Conservation (phyloP, 2,888 invertebrate species). For the Epicampocera succincta region DNA sequence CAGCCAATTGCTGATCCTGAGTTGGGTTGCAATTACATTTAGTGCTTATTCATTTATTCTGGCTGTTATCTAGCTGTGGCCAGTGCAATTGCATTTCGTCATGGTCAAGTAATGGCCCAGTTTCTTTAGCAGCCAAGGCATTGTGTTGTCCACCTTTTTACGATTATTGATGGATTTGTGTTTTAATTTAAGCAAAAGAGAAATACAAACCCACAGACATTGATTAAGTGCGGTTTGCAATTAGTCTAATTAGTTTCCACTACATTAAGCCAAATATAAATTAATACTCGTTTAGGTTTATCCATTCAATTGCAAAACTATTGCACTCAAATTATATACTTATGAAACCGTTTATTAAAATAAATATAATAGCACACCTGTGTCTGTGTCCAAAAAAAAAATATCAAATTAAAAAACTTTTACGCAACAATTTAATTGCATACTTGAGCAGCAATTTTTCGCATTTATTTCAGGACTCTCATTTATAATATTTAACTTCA, state of each 20-base stretch:
- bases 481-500: background rate
- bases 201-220: conserved; percentile 64
- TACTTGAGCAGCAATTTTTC: no score
- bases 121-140: background rate
- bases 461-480: no score
- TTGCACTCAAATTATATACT: background rate
- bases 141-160: background rate
- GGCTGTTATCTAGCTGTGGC: conserved; percentile 16
- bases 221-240: conserved; percentile 60
- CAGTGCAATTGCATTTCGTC: conserved; percentile 11
- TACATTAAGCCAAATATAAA: background rate
- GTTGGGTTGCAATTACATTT: conserved; percentile 48
- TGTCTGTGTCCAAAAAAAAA: no score
- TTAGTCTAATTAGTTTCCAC: conserved; percentile 43
- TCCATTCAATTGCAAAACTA: no score
- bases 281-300: conserved; percentile 26
- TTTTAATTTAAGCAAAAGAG: conserved; percentile 43
- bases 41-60: conserved; percentile 40
- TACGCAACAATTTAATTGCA: no score
- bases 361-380: no score
- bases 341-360: no score
- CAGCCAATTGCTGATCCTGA: conserved; percentile 9
- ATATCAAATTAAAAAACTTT: no score
- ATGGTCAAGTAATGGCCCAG: conserved; percentile 25
- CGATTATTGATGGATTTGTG: conserved; percentile 44